Conservation (phyloP, 2,888 invertebrate genomes). For the Agrochola lota region DNA sequence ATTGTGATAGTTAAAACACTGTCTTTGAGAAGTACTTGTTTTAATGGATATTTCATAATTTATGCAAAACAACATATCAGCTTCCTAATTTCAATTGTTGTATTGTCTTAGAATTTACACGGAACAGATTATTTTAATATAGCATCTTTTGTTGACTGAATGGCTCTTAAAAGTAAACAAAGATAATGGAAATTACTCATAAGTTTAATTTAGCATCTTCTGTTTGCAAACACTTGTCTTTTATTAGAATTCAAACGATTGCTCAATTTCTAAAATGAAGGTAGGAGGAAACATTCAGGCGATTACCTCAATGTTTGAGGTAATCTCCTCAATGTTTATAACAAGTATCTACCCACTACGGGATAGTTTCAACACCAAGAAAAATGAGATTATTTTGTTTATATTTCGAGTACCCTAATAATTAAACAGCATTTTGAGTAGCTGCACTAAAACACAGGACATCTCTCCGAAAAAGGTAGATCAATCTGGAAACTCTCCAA, state of each 20-base stretch:
- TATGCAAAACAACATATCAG: slow-evolving; percentile 14
- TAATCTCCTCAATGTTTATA: too few species aligned
- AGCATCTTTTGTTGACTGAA: slow-evolving; percentile 14
- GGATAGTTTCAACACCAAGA: too few species aligned
- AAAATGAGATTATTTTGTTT: too few species aligned
- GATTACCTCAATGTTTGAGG: too few species aligned
- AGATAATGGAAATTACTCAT: slow-evolving; percentile 25
- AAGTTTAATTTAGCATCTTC: slow-evolving; percentile 7
- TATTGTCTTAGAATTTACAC: slow-evolving; percentile 10
- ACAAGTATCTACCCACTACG: too few species aligned
- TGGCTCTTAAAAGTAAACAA: slow-evolving; percentile 15
- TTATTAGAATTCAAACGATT: too few species aligned
- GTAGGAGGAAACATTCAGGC: too few species aligned
- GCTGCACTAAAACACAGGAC: too few species aligned
- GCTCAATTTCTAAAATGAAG: too few species aligned
- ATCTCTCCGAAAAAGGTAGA: background rate
- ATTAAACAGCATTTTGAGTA: too few species aligned
- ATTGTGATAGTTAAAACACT: background rate
- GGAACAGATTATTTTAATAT: slow-evolving; percentile 4
- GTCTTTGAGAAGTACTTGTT: background rate
- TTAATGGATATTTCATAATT: slow-evolving; percentile 11
- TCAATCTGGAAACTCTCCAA: background rate
- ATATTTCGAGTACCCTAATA: too few species aligned
- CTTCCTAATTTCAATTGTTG: slow-evolving; percentile 8
- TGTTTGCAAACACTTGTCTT: background rate